These are phyloP conservation scores for Teinopalpus imperialis DNA, from an alignment of 2,888 invertebrate species.

Conservation along the genomic window DNA sequence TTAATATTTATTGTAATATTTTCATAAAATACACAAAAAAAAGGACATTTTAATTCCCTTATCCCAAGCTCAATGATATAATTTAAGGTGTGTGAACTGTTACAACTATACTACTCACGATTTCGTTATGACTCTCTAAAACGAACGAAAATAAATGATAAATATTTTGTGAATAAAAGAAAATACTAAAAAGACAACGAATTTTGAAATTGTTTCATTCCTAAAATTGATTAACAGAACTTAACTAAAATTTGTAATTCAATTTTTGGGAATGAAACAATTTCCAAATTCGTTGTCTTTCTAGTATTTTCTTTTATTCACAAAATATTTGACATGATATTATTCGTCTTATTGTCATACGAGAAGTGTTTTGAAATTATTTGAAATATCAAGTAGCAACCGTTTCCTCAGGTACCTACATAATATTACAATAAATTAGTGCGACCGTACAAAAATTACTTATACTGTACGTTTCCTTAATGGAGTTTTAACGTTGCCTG, in stretches of 20 bases:
- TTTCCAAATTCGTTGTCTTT: background rate
- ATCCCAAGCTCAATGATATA: too few species aligned
- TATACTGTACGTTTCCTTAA: conserved; percentile 24
- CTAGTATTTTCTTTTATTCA: conserved; percentile 1
- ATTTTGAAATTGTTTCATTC: background rate
- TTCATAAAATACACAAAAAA: too few species aligned
- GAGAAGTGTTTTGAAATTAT: conserved; percentile 13
- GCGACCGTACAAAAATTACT: conserved; percentile 17
- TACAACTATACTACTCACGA: too few species aligned
- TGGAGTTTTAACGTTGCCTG: conserved; percentile 20
- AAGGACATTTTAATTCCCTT: too few species aligned
- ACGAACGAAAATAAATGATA: too few species aligned
- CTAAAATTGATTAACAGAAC: too few species aligned
- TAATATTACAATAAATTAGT: conserved; percentile 22
- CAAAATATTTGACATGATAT: background rate
- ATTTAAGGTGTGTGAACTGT: too few species aligned
- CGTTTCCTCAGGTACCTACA: conserved; percentile 16
- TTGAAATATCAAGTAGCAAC: conserved; percentile 20
- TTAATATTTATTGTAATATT: too few species aligned
- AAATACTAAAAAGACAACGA: background rate
- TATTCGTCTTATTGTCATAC: background rate
- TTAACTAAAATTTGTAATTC: too few species aligned
- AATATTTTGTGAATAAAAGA: background rate
- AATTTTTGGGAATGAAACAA: background rate
- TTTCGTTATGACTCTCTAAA: too few species aligned